Evolutionary conservation across 1,140 invertebrate species (phyloP), one percentile per base, ranked within the genome.

Genomic region (Drosophila grimshawi): DNA sequence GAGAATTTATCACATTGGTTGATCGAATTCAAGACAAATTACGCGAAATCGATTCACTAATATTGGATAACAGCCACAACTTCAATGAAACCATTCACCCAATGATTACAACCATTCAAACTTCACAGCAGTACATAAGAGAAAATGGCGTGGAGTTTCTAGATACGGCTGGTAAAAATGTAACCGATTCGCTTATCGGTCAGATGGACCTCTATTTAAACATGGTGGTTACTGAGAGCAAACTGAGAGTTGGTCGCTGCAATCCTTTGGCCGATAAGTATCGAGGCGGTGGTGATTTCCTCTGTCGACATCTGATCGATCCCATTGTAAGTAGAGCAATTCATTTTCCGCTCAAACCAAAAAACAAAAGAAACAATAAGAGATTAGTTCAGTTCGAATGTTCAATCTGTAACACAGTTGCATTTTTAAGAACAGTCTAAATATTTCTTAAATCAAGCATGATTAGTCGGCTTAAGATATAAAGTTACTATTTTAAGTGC

Each of bases 251-350:
- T 10, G 53, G 53, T 2, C 10, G 3, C 10, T 43, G 39, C 19
- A 19, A 19, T 19, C 19, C 19, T 19, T 19, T 19, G 19, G 19
- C 39, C 39, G 3, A 4, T 4, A 43, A 10, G n/a, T 43, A n/a
- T 43, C 3, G 39, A n/a, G 10, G 19, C 19, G 19, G 2, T 19
- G 19, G 19, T 19, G 19, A 19, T 19, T 43, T 43, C 10, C 10
- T 43, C n/a, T 43, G 39, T n/a, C 39, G n/a, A 43, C 1, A 10
- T 43, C 10, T 29, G 8, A 56, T 56, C 8, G n/a, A 27, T 56
- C 53, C 53, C 11, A 56, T 56, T 56, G 53, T 56, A 35, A 56
- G 33, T 55, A 37, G 19, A 19, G 19, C 19, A 19, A 19, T 19
- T 19, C 19, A 19, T 19, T 19, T 19, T 19, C 1, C 19, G 19